phyloP scores from a whole-genome alignment of 1,140 invertebrate species.

The Vanessa tameamea region DNA sequence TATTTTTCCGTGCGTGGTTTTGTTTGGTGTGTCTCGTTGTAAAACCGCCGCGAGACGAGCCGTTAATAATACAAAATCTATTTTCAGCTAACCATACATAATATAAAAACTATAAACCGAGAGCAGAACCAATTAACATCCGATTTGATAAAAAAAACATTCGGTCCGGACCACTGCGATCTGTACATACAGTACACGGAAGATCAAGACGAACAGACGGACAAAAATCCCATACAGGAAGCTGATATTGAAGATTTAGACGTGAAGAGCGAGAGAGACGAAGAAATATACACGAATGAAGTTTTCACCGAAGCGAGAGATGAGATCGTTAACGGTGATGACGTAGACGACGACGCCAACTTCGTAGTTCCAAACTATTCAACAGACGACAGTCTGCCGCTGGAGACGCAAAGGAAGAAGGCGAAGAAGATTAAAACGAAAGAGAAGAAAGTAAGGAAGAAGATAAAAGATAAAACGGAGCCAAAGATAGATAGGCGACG shows the following conservation, averaged over 20 bases:
- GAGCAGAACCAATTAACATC: slow-evolving; percentile 45
- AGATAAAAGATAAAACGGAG: slow-evolving; percentile 38
- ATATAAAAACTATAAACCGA: slow-evolving; percentile 52
- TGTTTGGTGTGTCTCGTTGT: too few relatives aligned
- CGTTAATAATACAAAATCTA: background rate
- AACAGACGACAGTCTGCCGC: slow-evolving; percentile 54
- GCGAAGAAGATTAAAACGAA: slow-evolving; percentile 36
- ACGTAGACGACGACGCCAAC: slow-evolving; percentile 28
- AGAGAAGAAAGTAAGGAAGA: slow-evolving; percentile 42
- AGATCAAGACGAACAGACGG: slow-evolving; percentile 13
- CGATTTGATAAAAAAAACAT: slow-evolving; percentile 35
- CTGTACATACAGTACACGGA: slow-evolving; percentile 39
- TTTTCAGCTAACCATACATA: slow-evolving; percentile 58
- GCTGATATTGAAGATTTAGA: background rate
- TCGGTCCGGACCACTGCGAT: slow-evolving; percentile 47
- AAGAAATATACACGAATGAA: slow-evolving; percentile 18
- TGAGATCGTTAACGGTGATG: slow-evolving; percentile 37
- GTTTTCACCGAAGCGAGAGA: slow-evolving; percentile 35
- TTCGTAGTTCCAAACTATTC: slow-evolving; percentile 43
- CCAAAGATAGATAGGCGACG: slow-evolving; percentile 67
- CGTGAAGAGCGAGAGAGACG: slow-evolving; percentile 15
- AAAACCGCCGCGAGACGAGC: too few relatives aligned
- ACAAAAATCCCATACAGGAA: slow-evolving; percentile 9
- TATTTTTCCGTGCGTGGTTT: too few relatives aligned
- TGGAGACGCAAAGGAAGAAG: slow-evolving; percentile 46